Evolutionary conservation across 2,888 invertebrate genomes (phyloP).

Genomic region (Cabera pusaria): DNA sequence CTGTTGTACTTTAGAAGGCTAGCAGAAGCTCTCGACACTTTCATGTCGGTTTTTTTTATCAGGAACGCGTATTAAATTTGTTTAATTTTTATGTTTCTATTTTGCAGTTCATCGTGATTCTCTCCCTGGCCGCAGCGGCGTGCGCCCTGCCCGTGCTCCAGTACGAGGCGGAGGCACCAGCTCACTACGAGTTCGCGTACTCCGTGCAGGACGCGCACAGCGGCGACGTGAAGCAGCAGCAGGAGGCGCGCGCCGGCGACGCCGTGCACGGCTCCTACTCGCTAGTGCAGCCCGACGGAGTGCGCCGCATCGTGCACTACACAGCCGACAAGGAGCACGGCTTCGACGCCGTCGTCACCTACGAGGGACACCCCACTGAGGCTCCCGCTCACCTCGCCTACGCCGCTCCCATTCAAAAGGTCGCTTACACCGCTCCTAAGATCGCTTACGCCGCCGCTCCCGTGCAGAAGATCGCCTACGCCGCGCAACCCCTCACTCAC

Average conservation of each 20-base stretch:
- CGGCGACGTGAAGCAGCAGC: constrained; percentile 75
- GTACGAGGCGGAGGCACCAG: constrained; percentile 61
- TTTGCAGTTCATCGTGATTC: no score
- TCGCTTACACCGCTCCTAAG: constrained; percentile 38
- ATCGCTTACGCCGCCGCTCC: constrained; percentile 30
- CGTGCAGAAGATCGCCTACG: constrained; percentile 35
- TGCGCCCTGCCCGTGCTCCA: constrained; percentile 41
- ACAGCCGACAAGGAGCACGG: constrained; percentile 67
- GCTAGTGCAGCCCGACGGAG: constrained; percentile 73
- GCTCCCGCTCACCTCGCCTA: constrained; percentile 40
- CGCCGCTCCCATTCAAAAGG: no score
- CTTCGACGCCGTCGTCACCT: constrained; percentile 73
- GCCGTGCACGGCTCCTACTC: constrained; percentile 74
- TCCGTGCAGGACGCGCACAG: constrained; percentile 69
- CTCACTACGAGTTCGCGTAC: constrained; percentile 72
- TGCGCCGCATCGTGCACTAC: constrained; percentile 72
- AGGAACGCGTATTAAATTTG: no score
- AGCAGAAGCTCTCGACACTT: no score
- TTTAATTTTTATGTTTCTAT: no score
- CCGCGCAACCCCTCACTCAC: constrained; percentile 38
- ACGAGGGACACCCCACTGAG: constrained; percentile 63
- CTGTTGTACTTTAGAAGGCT: no score
- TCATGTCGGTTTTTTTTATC: no score
- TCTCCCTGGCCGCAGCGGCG: constrained; percentile 48
- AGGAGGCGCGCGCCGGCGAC: constrained; percentile 70